Evolutionary conservation across 2,797 vertebrate species (phyloP).

Genomic region (Scomberomorus guttatus): DNA sequence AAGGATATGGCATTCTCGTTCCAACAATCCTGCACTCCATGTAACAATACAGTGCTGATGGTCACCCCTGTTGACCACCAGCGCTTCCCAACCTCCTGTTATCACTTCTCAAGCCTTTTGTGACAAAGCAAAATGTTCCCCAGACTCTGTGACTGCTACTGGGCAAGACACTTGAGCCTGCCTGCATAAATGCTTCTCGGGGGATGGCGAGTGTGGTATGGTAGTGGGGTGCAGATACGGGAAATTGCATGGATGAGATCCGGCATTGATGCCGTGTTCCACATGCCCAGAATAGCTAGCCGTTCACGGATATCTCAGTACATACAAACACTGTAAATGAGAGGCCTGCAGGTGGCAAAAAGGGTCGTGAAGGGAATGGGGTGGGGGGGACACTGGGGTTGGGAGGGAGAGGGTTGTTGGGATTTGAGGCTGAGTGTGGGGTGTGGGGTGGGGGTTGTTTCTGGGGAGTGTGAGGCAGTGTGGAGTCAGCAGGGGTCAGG

Average conservation of each 20-base stretch:
- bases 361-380: conserved; percentile 52
- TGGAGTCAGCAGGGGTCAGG: conserved; percentile 79
- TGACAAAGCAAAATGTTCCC: conserved; percentile 65
- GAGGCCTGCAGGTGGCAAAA: conserved; percentile 68
- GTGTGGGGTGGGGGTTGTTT: conserved; percentile 57
- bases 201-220: conserved; percentile 41
- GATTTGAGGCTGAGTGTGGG: conserved; percentile 35
- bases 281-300: conserved; percentile 81
- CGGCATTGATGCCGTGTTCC: conserved; percentile 78
- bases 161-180: conserved; percentile 57
- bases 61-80: background rate
- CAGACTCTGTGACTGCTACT: conserved; percentile 50
- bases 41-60: background rate
- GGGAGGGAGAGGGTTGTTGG: conserved; percentile 37
- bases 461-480: conserved; percentile 60
- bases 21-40: too few relatives aligned
- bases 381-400: conserved; percentile 13
- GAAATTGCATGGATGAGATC: conserved; percentile 64
- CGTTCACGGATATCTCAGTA: conserved; percentile 78
- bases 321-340: conserved; percentile 84
- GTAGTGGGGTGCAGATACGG: conserved; percentile 50
- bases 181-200: conserved; percentile 49
- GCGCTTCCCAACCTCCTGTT: background rate
- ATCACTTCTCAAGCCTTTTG: conserved; percentile 33
- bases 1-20: conserved; percentile 1